These are phyloP conservation scores for Plecotus auritus DNA, from an alignment of 2,113 vertebrate species.

Conservation along the genomic window DNA sequence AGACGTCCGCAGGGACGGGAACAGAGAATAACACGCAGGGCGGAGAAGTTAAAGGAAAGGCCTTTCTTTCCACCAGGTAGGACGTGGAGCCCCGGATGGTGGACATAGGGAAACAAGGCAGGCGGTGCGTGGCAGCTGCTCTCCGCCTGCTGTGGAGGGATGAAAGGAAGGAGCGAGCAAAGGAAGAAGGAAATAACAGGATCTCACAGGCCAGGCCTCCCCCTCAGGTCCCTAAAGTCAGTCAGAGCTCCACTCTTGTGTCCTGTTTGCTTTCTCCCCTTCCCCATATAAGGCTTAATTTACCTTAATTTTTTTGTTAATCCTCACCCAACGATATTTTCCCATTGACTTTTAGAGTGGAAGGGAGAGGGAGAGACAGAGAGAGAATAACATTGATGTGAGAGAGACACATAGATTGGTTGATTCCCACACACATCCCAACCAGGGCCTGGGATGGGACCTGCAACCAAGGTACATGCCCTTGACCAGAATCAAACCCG, in stretches of 20 bases:
- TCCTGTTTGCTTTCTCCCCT: background rate
- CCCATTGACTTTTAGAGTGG: too few species aligned
- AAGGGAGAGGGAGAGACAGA: too few species aligned
- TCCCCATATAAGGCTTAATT: background rate
- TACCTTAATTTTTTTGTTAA: too few species aligned
- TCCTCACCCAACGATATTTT: too few species aligned
- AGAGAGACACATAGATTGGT: too few species aligned
- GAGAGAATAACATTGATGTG: too few species aligned
- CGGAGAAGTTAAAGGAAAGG: background rate
- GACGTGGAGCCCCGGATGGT: background rate
- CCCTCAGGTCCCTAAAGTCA: fast-evolving
- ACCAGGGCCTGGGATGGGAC: too few species aligned
- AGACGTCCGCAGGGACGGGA: background rate
- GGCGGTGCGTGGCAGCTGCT: background rate
- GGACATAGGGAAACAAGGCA: background rate
- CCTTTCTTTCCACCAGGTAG: background rate
- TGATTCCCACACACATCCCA: too few species aligned
- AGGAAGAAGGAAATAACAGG: too few species aligned
- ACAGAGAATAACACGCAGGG: background rate
- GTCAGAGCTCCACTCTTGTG: background rate
- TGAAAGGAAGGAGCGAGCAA: background rate
- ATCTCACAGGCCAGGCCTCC: fast-evolving
- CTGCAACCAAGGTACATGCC: too few species aligned
- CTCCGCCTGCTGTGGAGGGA: background rate
- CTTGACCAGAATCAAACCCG: too few species aligned